These are phyloP conservation scores for Zeugodacus cucurbitae DNA, from an alignment of 1,140 invertebrate genomes.

Conservation along the genomic window DNA sequence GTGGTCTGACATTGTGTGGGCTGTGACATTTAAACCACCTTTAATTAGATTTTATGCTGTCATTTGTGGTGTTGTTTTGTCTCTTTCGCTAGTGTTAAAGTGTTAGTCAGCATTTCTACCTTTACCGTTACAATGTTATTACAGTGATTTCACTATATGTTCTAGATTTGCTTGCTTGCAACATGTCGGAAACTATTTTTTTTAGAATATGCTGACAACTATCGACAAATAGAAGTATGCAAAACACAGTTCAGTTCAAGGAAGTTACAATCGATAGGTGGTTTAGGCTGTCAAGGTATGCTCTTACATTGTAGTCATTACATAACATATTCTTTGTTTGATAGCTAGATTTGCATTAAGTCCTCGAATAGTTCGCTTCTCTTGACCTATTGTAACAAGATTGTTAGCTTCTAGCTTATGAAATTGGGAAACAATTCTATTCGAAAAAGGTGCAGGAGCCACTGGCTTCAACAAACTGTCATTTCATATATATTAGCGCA, in stretches of 20 bases:
- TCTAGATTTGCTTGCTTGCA: not conserved
- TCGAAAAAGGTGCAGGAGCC: too few relatives aligned
- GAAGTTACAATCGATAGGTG: not conserved
- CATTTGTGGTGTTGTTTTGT: not conserved
- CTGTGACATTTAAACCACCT: slow-evolving; percentile 19
- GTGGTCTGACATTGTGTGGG: slow-evolving; percentile 5
- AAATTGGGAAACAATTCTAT: too few relatives aligned
- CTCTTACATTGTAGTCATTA: too few relatives aligned
- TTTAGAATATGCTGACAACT: not conserved
- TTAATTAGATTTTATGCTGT: slow-evolving; percentile 11
- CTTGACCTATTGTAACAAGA: too few relatives aligned
- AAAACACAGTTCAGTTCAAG: not conserved
- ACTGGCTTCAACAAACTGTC: too few relatives aligned
- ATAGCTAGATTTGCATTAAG: too few relatives aligned
- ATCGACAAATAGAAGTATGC: not conserved
- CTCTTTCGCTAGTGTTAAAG: not conserved
- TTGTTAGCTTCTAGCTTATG: too few relatives aligned
- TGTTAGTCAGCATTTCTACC: not conserved
- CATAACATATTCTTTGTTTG: too few relatives aligned
- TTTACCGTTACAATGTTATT: not conserved
- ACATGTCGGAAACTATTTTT: too few relatives aligned
- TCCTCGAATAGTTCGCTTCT: too few relatives aligned
- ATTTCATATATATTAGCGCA: too few relatives aligned
- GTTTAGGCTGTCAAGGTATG: too few relatives aligned
- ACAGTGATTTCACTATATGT: not conserved